Evolutionary conservation across 2,113 vertebrate genomes (phyloP).

Genomic region (Rhadina sibilatrix): DNA sequence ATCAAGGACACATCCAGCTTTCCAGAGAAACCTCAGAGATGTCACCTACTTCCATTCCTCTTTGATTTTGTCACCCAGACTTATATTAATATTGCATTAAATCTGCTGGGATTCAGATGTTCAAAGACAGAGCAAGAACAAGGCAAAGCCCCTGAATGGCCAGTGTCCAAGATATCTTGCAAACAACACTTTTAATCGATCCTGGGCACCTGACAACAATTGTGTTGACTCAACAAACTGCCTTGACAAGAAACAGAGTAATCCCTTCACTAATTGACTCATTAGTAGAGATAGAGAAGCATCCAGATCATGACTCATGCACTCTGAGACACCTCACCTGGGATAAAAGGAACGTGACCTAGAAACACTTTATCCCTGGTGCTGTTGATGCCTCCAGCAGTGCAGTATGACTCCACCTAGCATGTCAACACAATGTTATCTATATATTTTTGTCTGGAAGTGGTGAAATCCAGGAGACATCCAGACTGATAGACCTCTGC

Average conservation of each 20-base stretch:
- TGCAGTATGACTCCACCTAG: background rate
- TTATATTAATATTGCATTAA: background rate
- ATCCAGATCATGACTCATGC: constrained; percentile 23
- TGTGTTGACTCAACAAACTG: background rate
- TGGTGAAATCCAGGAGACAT: constrained; percentile 18
- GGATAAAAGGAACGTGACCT: background rate
- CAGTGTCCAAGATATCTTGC: background rate
- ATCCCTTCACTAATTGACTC: constrained; percentile 13
- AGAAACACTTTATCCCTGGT: background rate
- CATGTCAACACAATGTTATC: background rate
- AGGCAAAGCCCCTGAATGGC: background rate
- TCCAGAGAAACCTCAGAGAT: background rate
- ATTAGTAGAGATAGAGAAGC: background rate
- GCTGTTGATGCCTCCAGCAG: constrained; percentile 18
- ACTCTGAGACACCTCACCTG: background rate
- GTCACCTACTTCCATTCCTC: background rate
- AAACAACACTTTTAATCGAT: background rate
- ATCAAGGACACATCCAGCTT: background rate
- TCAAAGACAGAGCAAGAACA: background rate
- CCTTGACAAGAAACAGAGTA: background rate
- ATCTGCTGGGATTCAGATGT: background rate
- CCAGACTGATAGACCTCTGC: background rate
- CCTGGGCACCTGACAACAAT: background rate
- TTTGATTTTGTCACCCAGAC: background rate
- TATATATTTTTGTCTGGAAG: constrained; percentile 9